A percentile compares a stretch with the other conserved stretches of the same genome.
Evolutionary conservation across 92 coral and sea anemone species (phyloP).

Genomic region (Hydrozoanthus gracilis): DNA sequence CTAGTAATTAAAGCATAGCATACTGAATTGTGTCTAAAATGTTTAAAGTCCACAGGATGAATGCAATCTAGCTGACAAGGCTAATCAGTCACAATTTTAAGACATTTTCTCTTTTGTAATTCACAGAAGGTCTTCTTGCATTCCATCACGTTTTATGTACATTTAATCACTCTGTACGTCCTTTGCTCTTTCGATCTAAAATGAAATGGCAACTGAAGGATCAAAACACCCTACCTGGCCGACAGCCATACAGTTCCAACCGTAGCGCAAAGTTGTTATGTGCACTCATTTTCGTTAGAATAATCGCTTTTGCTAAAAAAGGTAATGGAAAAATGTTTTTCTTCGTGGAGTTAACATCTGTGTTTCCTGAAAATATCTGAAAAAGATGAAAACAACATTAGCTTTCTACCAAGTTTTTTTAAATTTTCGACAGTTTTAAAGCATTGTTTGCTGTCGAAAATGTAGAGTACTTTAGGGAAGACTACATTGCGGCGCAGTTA

Average conservation of each 20-base stretch:
- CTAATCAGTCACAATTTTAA: too few species aligned
- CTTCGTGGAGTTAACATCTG: background rate
- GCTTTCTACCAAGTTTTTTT: background rate
- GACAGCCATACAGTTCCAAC: constrained; percentile 39
- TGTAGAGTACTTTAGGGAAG: background rate
- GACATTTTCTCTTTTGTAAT: too few species aligned
- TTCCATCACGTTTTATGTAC: too few species aligned
- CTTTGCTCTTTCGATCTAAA: background rate
- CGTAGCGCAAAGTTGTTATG: constrained; percentile 38
- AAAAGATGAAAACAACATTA: background rate
- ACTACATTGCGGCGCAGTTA: background rate
- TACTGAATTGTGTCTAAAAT: too few species aligned
- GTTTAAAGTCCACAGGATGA: too few species aligned
- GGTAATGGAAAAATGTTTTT: constrained; percentile 15
- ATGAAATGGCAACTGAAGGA: background rate
- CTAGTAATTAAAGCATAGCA: too few species aligned
- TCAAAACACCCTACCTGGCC: constrained; percentile 7
- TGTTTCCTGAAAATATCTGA: constrained; percentile 35
- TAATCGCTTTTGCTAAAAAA: constrained; percentile 6
- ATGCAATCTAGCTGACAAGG: too few species aligned
- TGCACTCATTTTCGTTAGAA: background rate
- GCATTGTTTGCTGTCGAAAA: background rate
- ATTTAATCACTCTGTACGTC: too few species aligned
- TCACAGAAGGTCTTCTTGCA: too few species aligned
- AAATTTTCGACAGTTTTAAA: background rate